Base-by-base conservation (phyloP, 1,140 invertebrate genomes). In the Trichogramma pretiosum region DNA sequence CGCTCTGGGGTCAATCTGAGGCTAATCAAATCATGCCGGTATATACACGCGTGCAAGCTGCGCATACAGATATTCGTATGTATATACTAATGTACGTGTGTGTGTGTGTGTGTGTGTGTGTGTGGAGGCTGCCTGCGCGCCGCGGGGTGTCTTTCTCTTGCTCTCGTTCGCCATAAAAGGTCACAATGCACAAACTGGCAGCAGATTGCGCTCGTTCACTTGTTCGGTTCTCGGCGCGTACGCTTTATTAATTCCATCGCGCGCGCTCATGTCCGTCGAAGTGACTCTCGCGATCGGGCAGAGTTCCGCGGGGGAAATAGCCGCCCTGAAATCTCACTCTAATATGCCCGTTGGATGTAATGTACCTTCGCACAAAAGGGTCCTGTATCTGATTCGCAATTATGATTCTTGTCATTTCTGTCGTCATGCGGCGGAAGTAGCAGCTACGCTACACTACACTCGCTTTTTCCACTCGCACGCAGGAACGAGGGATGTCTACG, bases 11-110 rank as follows among this genome's bases (percentile, higher is more conserved):
- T 70, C 68, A 72, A 72, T 72, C 69, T 72, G 69, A 70, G 69
- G 69, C 68, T 72, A 72, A 72, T 72, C 69, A 70, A 72, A 72
- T 72, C 67, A 72, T 69, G 63, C 61, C 60, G 60, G 55, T 22
- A 21, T 33, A 61, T 59, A 52, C 50, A 58, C 50, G 41, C 50
- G 51, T n/a, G n/a, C n/a, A n/a, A n/a, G n/a, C n/a, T n/a, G n/a
- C n/a, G n/a, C n/a, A n/a, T 26, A 37, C 46, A 35, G 52, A 48
- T 49, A 40, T 39, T 48, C 40, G 22, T 44, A n/a, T 3, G n/a
- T 30, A 30, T 13, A 30, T 30, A 7, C 26, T 8, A 7, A 30
- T n/a, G n/a, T n/a, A n/a, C n/a, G n/a, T n/a, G n/a, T n/a, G n/a
- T n/a, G n/a, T n/a, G n/a, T n/a, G n/a, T n/a, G n/a, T n/a, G n/a